Evolutionary conservation across 2,797 vertebrate genomes (phyloP).

Genomic region (Syndactyla subalaris): DNA sequence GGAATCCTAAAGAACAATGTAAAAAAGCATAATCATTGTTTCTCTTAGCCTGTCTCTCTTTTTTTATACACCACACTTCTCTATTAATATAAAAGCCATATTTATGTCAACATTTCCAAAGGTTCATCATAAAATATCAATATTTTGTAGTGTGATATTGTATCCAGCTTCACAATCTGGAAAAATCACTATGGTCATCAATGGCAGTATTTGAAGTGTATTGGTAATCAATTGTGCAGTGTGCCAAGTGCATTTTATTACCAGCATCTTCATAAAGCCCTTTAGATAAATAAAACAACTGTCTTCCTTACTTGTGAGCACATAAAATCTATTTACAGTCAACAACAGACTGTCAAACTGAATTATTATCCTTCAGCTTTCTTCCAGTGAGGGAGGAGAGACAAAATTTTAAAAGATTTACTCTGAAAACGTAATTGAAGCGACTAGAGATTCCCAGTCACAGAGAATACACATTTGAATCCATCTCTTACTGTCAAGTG

Average conservation of each 20-base stretch:
- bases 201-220: conserved; percentile 48
- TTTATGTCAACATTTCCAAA: background rate
- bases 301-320: conserved; percentile 67
- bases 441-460: background rate
- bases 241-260: conserved; percentile 79
- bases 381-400: conserved; percentile 1
- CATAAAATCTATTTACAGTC: conserved; percentile 37
- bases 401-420: background rate
- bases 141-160: background rate
- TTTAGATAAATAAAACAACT: conserved; percentile 77
- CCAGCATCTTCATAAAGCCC: conserved; percentile 73
- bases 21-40: background rate
- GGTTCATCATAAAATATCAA: background rate
- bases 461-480: background rate
- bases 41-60: background rate
- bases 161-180: background rate
- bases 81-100: background rate
- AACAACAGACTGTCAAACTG: conserved; percentile 31
- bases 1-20: background rate
- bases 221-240: conserved; percentile 74
- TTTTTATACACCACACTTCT: background rate
- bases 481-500: background rate
- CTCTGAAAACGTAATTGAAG: background rate
- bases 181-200: conserved; percentile 11
- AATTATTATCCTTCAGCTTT: conserved; percentile 28